phyloP scores from a whole-genome alignment of 1,140 invertebrate genomes.

The Sipha flava region DNA sequence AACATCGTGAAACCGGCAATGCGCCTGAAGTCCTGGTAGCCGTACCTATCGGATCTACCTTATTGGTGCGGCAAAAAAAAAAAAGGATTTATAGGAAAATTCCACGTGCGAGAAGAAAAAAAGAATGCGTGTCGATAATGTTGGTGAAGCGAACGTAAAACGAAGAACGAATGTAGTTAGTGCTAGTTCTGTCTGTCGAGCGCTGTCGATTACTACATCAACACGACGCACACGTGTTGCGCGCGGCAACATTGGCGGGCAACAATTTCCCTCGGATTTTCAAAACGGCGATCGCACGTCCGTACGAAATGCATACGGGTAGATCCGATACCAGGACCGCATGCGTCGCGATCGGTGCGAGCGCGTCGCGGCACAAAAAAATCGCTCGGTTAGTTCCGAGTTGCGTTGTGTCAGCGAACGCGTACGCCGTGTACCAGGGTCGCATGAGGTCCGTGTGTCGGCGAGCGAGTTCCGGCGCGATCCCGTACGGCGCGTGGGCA shows the following conservation, averaged over 20 bases:
- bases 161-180: too few relatives aligned
- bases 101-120: too few relatives aligned
- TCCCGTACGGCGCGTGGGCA: too few relatives aligned
- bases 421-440: neutral
- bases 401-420: conserved; percentile 29
- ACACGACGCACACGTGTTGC: too few relatives aligned
- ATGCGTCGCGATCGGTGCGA: neutral
- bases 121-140: neutral
- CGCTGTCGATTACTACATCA: too few relatives aligned
- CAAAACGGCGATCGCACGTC: neutral
- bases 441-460: too few relatives aligned
- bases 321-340: neutral
- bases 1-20: neutral
- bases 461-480: too few relatives aligned
- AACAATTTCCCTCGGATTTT: conserved; percentile 23
- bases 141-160: too few relatives aligned
- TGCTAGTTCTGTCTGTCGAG: too few relatives aligned
- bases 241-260: too few relatives aligned
- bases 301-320: conserved; percentile 6
- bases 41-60: neutral
- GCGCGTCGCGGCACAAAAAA: neutral
- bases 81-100: neutral
- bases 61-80: neutral
- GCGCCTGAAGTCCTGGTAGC: neutral
- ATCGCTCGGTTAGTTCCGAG: too few relatives aligned